Evolutionary conservation across 2,797 vertebrate genomes (phyloP), one percentile per base, ranked within the genome.

Genomic region (Emydoidea blandingii): DNA sequence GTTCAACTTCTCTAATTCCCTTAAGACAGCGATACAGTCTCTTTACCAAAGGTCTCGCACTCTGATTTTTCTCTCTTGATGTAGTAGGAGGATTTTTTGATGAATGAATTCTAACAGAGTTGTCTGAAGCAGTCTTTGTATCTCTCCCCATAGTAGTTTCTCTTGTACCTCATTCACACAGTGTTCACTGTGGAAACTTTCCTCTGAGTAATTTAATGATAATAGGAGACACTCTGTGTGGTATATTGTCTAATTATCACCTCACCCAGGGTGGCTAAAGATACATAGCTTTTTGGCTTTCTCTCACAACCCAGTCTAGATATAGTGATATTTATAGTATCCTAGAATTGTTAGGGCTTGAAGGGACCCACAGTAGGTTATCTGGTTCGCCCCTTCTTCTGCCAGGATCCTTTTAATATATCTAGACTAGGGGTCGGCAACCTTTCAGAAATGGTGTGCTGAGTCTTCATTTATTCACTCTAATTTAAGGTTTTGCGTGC

Each of bases 231-330:
- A 3, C 50, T 57, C 21, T 23, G 44, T 65, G 65, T 76, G 53
- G 59, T 12, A 47, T 89, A 78, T 68, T 82, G 56, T 56, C 83
- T 82, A 82, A 89, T 93, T 86, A 89, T 85, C 87, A 89, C 79
- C 56, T 89, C 78, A 72, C 25, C 31, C 25, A 82, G 65, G 52
- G 41, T 82, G 47, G 19, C 89, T 56, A 86, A 89, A 68, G 37
- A 68, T 27, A 59, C 54, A 65, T 54, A 53, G 65, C 47, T 89
- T 16, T 85, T 76, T 31, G 11, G 15, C 50, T 65, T 56, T 79
- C 15, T 89, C 79, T 78, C 81, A 78, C 91, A 78, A 89, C 49
- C 18, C 78, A 56, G 53, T 56, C 68, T 79, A 79, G 78, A 50
- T 88, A 78, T 74, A 53, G 6, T 34, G 76, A 92, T 59, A 53